Percentiles rank a stretch among this genome's conserved stretches.
Evolutionary conservation across 2,888 invertebrate genomes (phyloP).

Genomic region (Agriopis leucophaearia): DNA sequence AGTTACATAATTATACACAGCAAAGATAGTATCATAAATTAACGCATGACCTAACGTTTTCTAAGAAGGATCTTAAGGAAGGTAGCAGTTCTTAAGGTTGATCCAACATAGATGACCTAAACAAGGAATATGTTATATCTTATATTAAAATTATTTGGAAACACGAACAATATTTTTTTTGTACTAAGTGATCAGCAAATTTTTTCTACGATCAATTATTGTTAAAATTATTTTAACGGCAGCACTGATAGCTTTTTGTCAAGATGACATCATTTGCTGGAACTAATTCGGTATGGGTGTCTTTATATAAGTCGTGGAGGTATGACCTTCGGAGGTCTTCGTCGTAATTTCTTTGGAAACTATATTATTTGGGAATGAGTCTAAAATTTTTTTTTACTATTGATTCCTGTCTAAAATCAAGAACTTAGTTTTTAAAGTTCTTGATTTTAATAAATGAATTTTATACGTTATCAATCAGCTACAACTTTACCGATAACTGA

Average conservation of each 20-base stretch:
- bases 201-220: slow-evolving; percentile 25
- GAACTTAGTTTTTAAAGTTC: too few species aligned
- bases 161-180: slow-evolving; percentile 16
- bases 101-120: slow-evolving; percentile 9
- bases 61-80: too few species aligned
- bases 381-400: too few species aligned
- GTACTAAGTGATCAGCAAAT: slow-evolving; percentile 7
- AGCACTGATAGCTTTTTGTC: slow-evolving; percentile 42
- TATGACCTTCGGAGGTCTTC: slow-evolving; percentile 31
- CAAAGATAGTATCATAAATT: background rate
- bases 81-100: background rate
- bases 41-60: background rate
- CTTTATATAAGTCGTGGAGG: slow-evolving; percentile 42
- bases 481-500: too few species aligned
- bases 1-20: too few species aligned
- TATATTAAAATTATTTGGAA: slow-evolving; percentile 19
- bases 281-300: slow-evolving; percentile 50
- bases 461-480: too few species aligned
- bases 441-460: too few species aligned
- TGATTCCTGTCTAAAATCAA: too few species aligned
- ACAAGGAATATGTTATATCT: background rate
- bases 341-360: slow-evolving; percentile 14
- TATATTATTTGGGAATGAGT: background rate
- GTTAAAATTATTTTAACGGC: slow-evolving; percentile 16
- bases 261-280: slow-evolving; percentile 50